Conservation (phyloP, 1,140 invertebrate genomes). For the Orchesella cincta region DNA sequence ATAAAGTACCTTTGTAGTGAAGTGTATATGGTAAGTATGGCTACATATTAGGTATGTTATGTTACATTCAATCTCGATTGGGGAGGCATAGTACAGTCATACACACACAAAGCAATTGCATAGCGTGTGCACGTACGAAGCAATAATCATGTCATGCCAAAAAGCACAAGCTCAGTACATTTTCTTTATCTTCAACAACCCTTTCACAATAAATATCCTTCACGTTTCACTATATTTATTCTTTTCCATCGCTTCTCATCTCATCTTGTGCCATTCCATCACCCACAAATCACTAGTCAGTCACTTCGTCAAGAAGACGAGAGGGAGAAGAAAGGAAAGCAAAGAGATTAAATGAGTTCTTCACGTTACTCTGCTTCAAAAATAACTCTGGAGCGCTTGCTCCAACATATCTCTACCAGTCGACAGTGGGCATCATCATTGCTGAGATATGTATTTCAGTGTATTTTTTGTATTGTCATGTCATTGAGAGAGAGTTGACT, state of each 20-base stretch:
- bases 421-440: no score
- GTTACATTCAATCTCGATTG: no score
- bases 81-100: no score
- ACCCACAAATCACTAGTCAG: conserved; percentile 28
- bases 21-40: no score
- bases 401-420: no score
- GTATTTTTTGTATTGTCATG: conserved; percentile 30
- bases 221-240: not conserved
- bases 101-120: no score
- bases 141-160: conserved; percentile 29
- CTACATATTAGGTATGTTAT: no score
- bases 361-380: no score
- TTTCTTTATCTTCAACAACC: conserved; percentile 30
- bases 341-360: conserved; percentile 20
- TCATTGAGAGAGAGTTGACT: conserved; percentile 19
- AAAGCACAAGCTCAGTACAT: conserved; percentile 29
- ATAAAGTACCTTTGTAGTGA: not conserved
- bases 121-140: not conserved
- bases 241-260: not conserved
- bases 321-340: not conserved
- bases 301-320: conserved; percentile 9
- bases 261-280: conserved; percentile 11
- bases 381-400: no score
- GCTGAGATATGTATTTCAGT: no score
- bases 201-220: conserved; percentile 28